Conservation (phyloP, 1,140 invertebrate species). For the Leptopilina clavipes region DNA sequence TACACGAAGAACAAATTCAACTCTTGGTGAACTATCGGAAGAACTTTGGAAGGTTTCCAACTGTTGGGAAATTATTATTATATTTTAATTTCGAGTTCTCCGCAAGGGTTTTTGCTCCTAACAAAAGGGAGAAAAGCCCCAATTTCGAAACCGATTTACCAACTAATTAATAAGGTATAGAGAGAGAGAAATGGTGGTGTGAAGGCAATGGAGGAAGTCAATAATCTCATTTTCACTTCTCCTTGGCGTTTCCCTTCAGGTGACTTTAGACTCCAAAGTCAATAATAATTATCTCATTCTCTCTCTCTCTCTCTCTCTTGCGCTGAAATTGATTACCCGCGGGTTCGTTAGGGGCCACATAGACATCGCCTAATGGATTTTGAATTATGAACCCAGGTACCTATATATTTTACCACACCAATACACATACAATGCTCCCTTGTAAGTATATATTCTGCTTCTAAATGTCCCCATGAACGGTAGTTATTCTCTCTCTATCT, state of each 20-base stretch:
- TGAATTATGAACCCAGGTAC: slow-evolving; percentile 30
- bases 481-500: background rate
- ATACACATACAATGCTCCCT: background rate
- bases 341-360: slow-evolving; percentile 42
- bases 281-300: slow-evolving; percentile 43
- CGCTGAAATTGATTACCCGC: slow-evolving; percentile 52
- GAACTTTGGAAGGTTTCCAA: no score
- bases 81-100: no score
- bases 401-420: background rate
- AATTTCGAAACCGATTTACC: slow-evolving; percentile 11
- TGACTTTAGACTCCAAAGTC: slow-evolving; percentile 41
- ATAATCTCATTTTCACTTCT: slow-evolving; percentile 24
- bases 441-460: background rate
- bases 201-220: slow-evolving; percentile 12
- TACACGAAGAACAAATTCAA: no score
- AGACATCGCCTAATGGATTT: slow-evolving; percentile 50
- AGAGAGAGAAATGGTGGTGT: no score
- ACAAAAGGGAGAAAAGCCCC: background rate
- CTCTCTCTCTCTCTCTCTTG: background rate
- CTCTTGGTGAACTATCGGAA: no score
- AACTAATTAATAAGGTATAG: slow-evolving; percentile 22
- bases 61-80: no score
- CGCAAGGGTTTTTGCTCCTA: no score
- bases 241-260: slow-evolving; percentile 14
- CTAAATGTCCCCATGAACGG: background rate